Evolutionary conservation across 2,113 vertebrate species (phyloP), one percentile per base, ranked within the genome.

Genomic region (Campylorhamphus procurvoides): DNA sequence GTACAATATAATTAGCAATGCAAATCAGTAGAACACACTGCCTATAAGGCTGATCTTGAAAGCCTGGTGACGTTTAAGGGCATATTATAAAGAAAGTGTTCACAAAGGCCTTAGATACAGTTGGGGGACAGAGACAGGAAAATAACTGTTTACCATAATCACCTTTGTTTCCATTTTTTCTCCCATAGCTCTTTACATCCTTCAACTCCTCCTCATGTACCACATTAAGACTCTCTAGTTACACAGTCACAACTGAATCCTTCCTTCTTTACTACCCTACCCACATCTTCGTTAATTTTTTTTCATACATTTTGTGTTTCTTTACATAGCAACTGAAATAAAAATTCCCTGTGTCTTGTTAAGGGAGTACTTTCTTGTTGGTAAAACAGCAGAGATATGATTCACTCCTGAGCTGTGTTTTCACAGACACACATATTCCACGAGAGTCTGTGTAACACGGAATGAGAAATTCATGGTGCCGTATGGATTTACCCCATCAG

Each of bases 1-100:
- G 78, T 97, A 91, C 92, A 94, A 95, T 94, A 94, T 96, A 96
- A 97, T 93, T 87, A 73, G 58, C 95, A 84, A 81, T 90, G 76
- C 82, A 81, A 74, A 94, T 80, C 52, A 91, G 72, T 66, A 84
- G 78, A 75, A 69, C 40, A 52, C 79, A 60, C 50, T 81, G 20
- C 74, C 80, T 86, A 87, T 85, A 73, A 37, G 29, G 90, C 85
- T 69, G 88, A n/a, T 56, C 76, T 81, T 92, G 83, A 84, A 77
- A 63, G 69, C 74, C 77, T 56, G 84, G 63, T 66, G 87, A 87
- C 72, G 88, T 97, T 95, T 96, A 95, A 97, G 91, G 94, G 94
- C 92, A 96, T 94, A 77, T 83, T 72, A 58, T 89, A 96, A 94
- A 89, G 46, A 90, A 53, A 75, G 25, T 87, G 76, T 59, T 92